Conservation (phyloP, 2,113 vertebrate genomes). For the Callipepla squamata region DNA sequence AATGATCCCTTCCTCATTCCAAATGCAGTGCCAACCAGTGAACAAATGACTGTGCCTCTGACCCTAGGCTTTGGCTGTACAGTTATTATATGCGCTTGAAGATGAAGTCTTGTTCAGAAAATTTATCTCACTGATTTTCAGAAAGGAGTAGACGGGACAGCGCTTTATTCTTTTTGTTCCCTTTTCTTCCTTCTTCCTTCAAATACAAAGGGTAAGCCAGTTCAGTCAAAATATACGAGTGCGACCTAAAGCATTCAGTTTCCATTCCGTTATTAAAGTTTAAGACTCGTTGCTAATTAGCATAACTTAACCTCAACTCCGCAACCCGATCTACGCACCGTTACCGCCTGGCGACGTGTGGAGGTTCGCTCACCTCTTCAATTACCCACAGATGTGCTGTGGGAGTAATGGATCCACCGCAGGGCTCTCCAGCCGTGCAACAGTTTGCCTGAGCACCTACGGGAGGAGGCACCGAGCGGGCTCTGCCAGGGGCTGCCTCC, state of each 20-base stretch:
- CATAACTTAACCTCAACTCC: background rate
- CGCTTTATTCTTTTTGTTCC: background rate
- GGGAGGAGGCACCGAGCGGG: background rate
- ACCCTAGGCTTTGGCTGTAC: background rate
- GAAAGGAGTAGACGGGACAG: background rate
- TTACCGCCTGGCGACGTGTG: rapidly evolving
- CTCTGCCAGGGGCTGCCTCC: background rate
- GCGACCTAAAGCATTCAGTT: background rate
- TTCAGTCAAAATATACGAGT: background rate
- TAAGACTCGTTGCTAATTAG: conserved; percentile 1
- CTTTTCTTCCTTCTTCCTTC: background rate
- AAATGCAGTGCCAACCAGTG: background rate
- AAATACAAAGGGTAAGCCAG: background rate
- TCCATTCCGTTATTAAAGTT: background rate
- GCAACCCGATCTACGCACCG: background rate
- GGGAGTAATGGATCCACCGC: background rate
- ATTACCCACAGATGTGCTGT: background rate
- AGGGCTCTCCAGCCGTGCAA: rapidly evolving
- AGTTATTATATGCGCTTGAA: background rate
- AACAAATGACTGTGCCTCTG: conserved; percentile 35
- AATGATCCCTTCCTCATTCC: background rate
- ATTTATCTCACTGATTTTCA: background rate
- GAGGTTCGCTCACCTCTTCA: background rate
- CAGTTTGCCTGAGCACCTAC: background rate
- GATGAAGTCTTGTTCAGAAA: background rate